These are phyloP conservation scores for Tillus elongatus DNA, from an alignment of 2,888 invertebrate species.

Conservation along the genomic window DNA sequence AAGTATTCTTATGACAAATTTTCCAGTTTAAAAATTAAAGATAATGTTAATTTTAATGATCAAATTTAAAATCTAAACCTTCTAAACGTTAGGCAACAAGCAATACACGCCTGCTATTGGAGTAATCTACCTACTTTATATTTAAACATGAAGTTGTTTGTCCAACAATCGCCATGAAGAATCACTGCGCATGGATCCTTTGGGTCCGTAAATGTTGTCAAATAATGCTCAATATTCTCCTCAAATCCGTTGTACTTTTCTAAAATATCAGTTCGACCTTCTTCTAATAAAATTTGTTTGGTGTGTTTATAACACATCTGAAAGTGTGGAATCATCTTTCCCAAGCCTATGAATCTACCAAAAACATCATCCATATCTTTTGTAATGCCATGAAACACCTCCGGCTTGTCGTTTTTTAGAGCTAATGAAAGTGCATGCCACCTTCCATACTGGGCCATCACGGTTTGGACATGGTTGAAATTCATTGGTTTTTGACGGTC, in stretches of 20 bases:
- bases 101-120: too few relatives aligned
- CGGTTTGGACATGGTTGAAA: slow-evolving; percentile 25
- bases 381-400: slow-evolving; percentile 15
- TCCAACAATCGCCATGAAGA: slow-evolving; percentile 32
- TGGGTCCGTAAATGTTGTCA: background rate
- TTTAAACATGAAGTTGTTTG: slow-evolving; percentile 32
- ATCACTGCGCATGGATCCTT: slow-evolving; percentile 19
- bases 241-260: slow-evolving; percentile 9
- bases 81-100: too few relatives aligned
- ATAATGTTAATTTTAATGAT: too few relatives aligned
- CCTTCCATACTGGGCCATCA: slow-evolving; percentile 21
- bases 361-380: slow-evolving; percentile 10
- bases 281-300: too few relatives aligned
- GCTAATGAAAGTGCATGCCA: slow-evolving; percentile 24
- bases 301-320: too few relatives aligned
- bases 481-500: slow-evolving; percentile 26
- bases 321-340: slow-evolving; percentile 4
- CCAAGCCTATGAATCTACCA: background rate
- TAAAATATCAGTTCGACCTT: slow-evolving; percentile 6
- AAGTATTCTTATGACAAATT: too few relatives aligned
- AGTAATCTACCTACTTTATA: slow-evolving; percentile 25
- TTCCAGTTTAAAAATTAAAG: too few relatives aligned
- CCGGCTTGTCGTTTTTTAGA: slow-evolving; percentile 17
- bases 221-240: slow-evolving; percentile 9
- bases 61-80: too few relatives aligned